Conservation (phyloP, 2,797 vertebrate genomes). For the Sciurus carolinensis region DNA sequence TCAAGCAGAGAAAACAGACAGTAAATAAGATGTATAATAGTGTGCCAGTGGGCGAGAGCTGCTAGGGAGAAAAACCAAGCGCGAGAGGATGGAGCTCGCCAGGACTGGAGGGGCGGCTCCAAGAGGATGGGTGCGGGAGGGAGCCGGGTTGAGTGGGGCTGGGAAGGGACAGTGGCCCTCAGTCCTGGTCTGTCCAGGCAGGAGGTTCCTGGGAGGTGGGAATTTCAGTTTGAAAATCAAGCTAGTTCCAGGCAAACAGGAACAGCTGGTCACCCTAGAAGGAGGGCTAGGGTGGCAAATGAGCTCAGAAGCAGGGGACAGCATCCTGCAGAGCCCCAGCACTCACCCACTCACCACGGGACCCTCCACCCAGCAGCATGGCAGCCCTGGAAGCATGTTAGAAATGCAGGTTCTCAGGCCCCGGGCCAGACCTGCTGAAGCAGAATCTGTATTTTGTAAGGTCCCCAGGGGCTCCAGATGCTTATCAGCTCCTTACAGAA, state of each 20-base stretch:
- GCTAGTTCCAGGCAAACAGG: neutral
- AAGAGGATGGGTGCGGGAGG: neutral
- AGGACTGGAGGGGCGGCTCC: fast-evolving
- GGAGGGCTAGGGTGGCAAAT: too few relatives aligned
- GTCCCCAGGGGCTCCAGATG: neutral
- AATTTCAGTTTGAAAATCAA: neutral
- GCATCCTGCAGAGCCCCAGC: neutral
- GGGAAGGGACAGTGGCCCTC: fast-evolving
- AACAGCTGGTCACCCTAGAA: neutral
- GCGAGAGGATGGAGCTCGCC: neutral
- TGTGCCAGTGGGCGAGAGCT: neutral
- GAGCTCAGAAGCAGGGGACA: neutral
- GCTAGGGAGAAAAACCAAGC: neutral
- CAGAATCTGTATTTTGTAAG: neutral
- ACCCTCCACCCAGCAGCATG: fast-evolving
- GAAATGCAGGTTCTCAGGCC: neutral
- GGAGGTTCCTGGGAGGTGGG: neutral
- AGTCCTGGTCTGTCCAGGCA: neutral
- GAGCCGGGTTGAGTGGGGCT: too few relatives aligned
- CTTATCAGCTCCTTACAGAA: neutral
- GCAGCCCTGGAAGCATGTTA: fast-evolving
- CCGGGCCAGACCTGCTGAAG: neutral
- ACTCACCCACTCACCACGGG: neutral
- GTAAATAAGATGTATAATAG: neutral
- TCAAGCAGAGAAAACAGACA: neutral